A percentile compares a stretch with the other conserved stretches of the same genome.
phyloP scores from a whole-genome alignment of 2,888 invertebrate genomes.

The Drosophila algonquin region DNA sequence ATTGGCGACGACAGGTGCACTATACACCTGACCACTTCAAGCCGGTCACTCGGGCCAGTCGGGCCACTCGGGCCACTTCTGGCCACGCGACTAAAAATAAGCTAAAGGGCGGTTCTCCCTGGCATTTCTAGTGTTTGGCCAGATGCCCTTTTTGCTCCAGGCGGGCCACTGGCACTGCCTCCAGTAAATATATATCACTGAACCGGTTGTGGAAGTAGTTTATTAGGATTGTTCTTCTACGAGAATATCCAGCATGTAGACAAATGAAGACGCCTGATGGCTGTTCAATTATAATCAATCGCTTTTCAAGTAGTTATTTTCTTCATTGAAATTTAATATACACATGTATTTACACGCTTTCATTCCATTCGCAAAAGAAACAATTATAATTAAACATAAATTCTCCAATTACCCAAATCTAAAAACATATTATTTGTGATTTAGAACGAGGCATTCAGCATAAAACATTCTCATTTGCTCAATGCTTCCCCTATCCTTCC shows the following conservation, averaged over 20 bases:
- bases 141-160: slow-evolving; percentile 44
- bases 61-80: slow-evolving; percentile 38
- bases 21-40: slow-evolving; percentile 54
- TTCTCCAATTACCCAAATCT: slow-evolving; percentile 10
- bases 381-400: not conserved
- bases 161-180: not conserved
- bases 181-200: slow-evolving; percentile 3
- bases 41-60: slow-evolving; percentile 37
- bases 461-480: slow-evolving; percentile 10
- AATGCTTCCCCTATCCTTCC: not conserved
- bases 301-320: too few species aligned
- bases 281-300: too few species aligned
- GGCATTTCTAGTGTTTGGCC: slow-evolving; percentile 39
- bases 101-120: slow-evolving; percentile 38
- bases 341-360: too few species aligned
- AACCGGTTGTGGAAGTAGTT: slow-evolving; percentile 8
- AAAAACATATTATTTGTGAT: slow-evolving; percentile 7
- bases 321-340: too few species aligned
- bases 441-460: slow-evolving; percentile 17
- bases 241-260: too few species aligned
- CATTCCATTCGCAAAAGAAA: not conserved
- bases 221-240: not conserved
- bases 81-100: slow-evolving; percentile 49
- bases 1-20: slow-evolving; percentile 60
- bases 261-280: too few species aligned